phyloP scores from a whole-genome alignment of 2,888 invertebrate species.

The Drosophila tripunctata region DNA sequence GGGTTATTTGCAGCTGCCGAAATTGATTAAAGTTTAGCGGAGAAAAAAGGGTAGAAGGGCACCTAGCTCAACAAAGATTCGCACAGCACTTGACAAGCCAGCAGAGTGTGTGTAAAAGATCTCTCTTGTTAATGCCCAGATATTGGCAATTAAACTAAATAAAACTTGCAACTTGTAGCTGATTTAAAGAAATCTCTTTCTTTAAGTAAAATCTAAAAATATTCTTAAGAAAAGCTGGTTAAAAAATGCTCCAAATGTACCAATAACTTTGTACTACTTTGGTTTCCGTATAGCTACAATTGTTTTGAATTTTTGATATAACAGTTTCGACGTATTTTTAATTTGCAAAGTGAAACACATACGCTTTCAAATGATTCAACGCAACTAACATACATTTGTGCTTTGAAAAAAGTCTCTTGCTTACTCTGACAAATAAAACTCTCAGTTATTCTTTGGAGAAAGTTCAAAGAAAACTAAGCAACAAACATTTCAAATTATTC shows the following conservation, averaged over 20 bases:
- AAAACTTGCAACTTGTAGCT: neutral
- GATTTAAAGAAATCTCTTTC: too few relatives aligned
- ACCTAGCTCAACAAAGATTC: slow-evolving; percentile 54
- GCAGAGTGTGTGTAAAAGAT: slow-evolving; percentile 14
- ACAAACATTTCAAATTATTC: too few relatives aligned
- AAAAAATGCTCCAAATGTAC: too few relatives aligned
- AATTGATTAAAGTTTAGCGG: slow-evolving; percentile 12
- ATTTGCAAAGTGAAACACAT: too few relatives aligned
- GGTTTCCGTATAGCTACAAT: too few relatives aligned
- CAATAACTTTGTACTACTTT: too few relatives aligned
- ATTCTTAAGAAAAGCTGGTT: too few relatives aligned
- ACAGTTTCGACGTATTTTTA: too few relatives aligned
- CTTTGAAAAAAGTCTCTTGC: neutral
- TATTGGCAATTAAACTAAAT: slow-evolving; percentile 7
- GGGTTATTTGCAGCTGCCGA: slow-evolving; percentile 4
- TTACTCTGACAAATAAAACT: neutral
- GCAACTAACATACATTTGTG: too few relatives aligned
- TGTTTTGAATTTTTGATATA: too few relatives aligned
- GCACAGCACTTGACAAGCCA: slow-evolving; percentile 56
- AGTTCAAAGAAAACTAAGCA: neutral
- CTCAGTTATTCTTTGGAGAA: neutral
- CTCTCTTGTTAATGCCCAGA: neutral
- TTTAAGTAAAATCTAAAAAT: too few relatives aligned
- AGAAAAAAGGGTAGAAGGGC: neutral
- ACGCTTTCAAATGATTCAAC: too few relatives aligned